These are phyloP conservation scores for Bolinopsis microptera DNA, from an alignment of 37 sponge, comb jelly and placozoan genomes.

Conservation along the genomic window DNA sequence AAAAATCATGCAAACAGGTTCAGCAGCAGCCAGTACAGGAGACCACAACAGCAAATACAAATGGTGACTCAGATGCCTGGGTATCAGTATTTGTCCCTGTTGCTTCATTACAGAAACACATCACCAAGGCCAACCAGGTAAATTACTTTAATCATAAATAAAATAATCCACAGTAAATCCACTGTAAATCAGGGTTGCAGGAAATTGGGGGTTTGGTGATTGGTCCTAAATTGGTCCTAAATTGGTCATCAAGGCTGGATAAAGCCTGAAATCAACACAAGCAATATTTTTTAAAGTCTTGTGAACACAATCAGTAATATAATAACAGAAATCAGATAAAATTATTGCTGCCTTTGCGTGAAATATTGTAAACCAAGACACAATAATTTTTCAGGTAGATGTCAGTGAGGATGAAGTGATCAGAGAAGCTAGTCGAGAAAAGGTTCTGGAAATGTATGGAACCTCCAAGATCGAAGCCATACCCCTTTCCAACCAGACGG, in stretches of 20 bases:
- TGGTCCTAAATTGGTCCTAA: no score
- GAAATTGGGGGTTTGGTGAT: no score
- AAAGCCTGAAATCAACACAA: no score
- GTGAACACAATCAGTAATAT: no score
- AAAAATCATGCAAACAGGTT: no score
- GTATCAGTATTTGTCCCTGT: constrained; percentile 34
- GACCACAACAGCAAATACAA: background rate
- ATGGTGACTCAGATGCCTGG: constrained; percentile 16
- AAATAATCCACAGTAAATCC: no score
- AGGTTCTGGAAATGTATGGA: constrained; percentile 64
- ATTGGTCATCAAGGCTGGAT: no score
- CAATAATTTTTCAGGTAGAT: background rate
- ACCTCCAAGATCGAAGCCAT: constrained; percentile 33
- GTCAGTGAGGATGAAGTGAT: constrained; percentile 31
- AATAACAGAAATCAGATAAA: no score
- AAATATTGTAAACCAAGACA: no score
- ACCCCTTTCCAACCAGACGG: background rate
- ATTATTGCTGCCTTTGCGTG: no score
- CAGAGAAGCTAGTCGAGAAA: constrained; percentile 49
- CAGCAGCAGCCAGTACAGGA: background rate
- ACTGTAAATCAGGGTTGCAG: no score
- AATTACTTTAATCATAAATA: background rate
- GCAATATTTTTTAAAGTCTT: background rate
- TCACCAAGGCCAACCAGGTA: background rate
- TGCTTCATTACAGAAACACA: constrained; percentile 38